Evolutionary conservation across 2,797 vertebrate species (phyloP).

Genomic region (Neoniphon sammara): DNA sequence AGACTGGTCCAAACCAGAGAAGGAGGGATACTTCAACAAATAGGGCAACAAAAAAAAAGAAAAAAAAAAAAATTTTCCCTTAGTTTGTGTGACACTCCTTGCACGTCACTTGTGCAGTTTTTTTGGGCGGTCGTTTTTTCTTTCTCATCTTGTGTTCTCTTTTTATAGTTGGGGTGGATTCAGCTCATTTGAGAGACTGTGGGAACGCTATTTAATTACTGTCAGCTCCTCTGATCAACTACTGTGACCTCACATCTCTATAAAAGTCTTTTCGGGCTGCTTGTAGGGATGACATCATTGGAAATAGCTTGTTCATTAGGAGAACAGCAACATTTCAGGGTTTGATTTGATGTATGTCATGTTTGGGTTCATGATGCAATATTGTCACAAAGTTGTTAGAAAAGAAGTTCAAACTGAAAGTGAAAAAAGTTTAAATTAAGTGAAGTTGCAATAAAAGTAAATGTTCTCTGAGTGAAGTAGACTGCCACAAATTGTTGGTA

Average conservation of each 20-base stretch:
- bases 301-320: constrained; percentile 47
- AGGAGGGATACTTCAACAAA: constrained; percentile 18
- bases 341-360: constrained; percentile 25
- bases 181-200: constrained; percentile 7
- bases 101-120: constrained; percentile 18
- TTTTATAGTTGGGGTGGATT: neutral
- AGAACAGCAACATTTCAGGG: neutral
- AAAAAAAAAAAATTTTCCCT: neutral
- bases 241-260: constrained; percentile 36
- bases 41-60: neutral
- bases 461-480: constrained; percentile 16
- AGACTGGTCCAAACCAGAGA: constrained; percentile 20
- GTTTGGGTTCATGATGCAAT: neutral
- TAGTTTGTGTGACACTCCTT: neutral
- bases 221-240: constrained; percentile 34
- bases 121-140: constrained; percentile 19
- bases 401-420: neutral
- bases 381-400: neutral
- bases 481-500: constrained; percentile 14
- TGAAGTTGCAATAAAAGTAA: neutral
- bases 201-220: constrained; percentile 35
- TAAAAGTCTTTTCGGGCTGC: constrained; percentile 9
- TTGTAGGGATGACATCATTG: constrained; percentile 50
- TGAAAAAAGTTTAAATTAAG: constrained; percentile 23
- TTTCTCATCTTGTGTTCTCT: constrained; percentile 10